Evolutionary conservation across 2,888 invertebrate species (phyloP).

Genomic region (Allophyes oxyacanthae): DNA sequence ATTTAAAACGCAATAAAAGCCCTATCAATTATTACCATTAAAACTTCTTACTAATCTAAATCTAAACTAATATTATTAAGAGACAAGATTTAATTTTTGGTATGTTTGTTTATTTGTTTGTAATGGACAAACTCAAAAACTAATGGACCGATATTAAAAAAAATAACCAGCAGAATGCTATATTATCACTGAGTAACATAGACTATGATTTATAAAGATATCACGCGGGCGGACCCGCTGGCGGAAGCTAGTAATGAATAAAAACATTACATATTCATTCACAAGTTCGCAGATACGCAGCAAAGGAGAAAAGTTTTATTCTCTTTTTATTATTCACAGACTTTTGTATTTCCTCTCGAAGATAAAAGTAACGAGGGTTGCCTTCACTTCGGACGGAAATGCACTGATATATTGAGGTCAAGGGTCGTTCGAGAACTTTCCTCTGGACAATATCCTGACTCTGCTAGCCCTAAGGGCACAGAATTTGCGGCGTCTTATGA

Average conservation of each 20-base stretch:
- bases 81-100: too few species aligned
- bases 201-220: too few species aligned
- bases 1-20: too few species aligned
- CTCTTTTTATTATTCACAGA: conserved; percentile 57
- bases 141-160: too few species aligned
- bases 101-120: too few species aligned
- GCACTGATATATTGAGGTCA: conserved; percentile 63
- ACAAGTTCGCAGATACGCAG: conserved; percentile 19
- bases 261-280: conserved; percentile 39
- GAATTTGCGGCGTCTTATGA: conserved; percentile 25
- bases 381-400: conserved; percentile 50
- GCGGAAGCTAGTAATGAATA: too few species aligned
- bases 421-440: conserved; percentile 32
- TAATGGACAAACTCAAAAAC: too few species aligned
- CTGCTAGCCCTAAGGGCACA: conserved; percentile 4
- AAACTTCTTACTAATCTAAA: too few species aligned
- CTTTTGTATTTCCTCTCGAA: conserved; percentile 48
- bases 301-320: conserved; percentile 36
- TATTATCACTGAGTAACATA: too few species aligned
- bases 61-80: too few species aligned
- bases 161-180: too few species aligned
- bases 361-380: conserved; percentile 54
- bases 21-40: conserved; percentile 12
- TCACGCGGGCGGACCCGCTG: too few species aligned
- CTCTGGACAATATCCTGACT: conserved; percentile 28